phyloP scores from a whole-genome alignment of 2,113 vertebrate genomes.

The Sylvietta virens region DNA sequence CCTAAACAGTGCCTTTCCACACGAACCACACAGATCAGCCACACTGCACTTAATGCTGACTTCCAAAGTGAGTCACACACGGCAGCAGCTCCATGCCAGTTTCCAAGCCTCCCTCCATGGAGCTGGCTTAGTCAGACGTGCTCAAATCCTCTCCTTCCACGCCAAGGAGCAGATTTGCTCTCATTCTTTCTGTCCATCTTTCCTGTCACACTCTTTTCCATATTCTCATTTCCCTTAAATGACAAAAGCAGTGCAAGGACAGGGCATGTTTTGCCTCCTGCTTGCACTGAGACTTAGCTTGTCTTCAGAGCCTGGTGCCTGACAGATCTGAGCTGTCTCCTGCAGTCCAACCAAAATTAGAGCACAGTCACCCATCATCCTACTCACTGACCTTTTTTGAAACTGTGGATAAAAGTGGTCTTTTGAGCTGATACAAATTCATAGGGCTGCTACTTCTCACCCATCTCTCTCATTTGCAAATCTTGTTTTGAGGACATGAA shows the following conservation, averaged over 20 bases:
- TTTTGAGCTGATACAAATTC: background rate
- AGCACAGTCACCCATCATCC: background rate
- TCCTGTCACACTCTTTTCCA: background rate
- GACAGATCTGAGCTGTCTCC: background rate
- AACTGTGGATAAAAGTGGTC: background rate
- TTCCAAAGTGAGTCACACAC: background rate
- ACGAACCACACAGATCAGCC: background rate
- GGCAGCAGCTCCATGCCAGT: background rate
- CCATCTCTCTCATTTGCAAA: background rate
- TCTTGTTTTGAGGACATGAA: background rate
- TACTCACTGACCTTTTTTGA: background rate
- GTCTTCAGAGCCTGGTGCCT: background rate
- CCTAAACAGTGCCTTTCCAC: background rate
- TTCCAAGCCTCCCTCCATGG: background rate
- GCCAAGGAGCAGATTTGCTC: background rate
- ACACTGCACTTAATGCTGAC: background rate
- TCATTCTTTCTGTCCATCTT: background rate
- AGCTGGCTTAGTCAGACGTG: background rate
- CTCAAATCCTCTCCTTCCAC: background rate
- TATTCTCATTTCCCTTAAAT: background rate
- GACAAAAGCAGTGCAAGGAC: background rate
- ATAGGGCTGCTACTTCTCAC: background rate
- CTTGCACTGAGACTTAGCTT: background rate
- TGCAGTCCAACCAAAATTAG: background rate
- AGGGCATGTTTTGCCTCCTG: background rate